Base-by-base conservation (phyloP, 2,888 invertebrate species). In the Eristalinus sepulchralis region DNA sequence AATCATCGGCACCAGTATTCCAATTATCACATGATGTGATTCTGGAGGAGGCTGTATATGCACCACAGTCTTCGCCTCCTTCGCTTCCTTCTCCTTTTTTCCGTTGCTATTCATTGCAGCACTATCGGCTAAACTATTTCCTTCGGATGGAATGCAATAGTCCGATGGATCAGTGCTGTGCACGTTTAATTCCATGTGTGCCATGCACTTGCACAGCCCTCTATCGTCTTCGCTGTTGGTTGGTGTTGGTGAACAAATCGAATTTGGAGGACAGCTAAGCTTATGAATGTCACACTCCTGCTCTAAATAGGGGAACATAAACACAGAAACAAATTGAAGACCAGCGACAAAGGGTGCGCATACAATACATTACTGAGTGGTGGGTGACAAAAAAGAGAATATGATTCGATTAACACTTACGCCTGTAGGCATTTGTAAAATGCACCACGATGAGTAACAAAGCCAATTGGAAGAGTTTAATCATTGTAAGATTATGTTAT, bases 1-100 rank as follows among this genome's bases (percentile, higher is more conserved):
- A 39, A 89, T 73, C 60, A 90, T 85, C 6, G 89, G 89, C 22
- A 90, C 88, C 27, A 90, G 34, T 76, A 90, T 89, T n/a, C 89
- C 89, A 75, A 89, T 82, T 13, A 89, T 64, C 55, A 90, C 81
- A 80, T 89, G 89, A 78, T 90, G 89, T 6, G 88, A 82, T 34
- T 86, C 82, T 17, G 86, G 34, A 6, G 47, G 85, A 34, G 36
- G 88, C 79, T 67, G 88, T 75, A 86, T 83, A n/a, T 86, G 86
- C 62, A 86, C 86, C 11, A 86, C 83, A 0, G 86, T 70, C 36
- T 86, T 47, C 17, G 17, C n/a, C 17, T 47, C 47, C 1, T 17
- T 47, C 47, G 47, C 17, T 8, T 47, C 47, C 47, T 47, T 86
- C 39, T 82, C 82, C 27, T 75, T 83, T 9, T 31, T 27, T n/a